Base-by-base conservation (phyloP, 2,888 invertebrate genomes). In the Agrypnus murinus region DNA sequence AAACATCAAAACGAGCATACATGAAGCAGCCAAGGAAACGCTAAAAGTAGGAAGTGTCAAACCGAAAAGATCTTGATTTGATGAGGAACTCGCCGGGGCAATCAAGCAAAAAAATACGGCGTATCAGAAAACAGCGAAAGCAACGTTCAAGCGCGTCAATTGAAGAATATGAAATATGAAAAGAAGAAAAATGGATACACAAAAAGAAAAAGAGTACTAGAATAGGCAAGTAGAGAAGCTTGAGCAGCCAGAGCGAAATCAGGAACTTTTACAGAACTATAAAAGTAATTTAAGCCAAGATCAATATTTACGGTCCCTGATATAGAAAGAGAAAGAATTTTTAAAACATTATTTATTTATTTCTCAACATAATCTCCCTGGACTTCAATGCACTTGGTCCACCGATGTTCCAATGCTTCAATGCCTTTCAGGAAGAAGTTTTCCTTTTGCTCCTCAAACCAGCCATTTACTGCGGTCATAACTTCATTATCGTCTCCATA, bases 141-240 rank as follows among this genome's bases (percentile, higher is more conserved):
- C 43, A 43, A 43, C 12, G 43, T 14, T 14, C 43, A 43, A 12
- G 43, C 7, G 43, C 43, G 15, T 43, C 43, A 43, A 14, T n/a
- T 43, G 43, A 43, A 43, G 43, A 43, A 43, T 43, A 43, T 3
- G 14, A 43, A 43, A 15, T 8, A n/a, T n/a, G 6, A 43, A 43
- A 8, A 14, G 43, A 43, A 43, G 43, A 43, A 15, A 43, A 43
- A n/a, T 14, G 12, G 12, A 43, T 43, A 14, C 4, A 43, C n/a
- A 43, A 43, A 14, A n/a, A 7, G 12, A 43, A 43, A 43, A 43
- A 14, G 14, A 43, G 15, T 43, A 43, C 14, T 6, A 43, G 43
- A 43, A 7, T 14, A 43, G 3, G 43, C 43, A 43, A 43, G 12
- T 43, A 43, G 43, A 43, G 43, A 14, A 43, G 43, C 43, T 43